Evolutionary conservation across 2,888 invertebrate species (phyloP).

Genomic region (Brachynemurus nebulosus): DNA sequence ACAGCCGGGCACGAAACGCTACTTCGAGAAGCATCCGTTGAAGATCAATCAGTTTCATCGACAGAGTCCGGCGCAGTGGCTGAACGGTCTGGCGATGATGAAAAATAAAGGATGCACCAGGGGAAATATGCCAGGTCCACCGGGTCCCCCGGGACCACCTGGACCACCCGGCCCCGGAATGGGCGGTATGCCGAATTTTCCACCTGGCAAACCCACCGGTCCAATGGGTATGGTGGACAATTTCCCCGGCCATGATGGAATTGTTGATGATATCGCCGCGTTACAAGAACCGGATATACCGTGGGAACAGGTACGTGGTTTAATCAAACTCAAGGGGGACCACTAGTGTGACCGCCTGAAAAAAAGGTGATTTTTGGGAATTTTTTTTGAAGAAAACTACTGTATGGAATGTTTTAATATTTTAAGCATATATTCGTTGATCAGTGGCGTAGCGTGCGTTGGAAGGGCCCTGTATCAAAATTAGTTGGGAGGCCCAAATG

Average conservation of each 20-base stretch:
- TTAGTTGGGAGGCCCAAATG: too few relatives aligned
- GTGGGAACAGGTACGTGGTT: slow-evolving; percentile 33
- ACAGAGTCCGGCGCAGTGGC: slow-evolving; percentile 69
- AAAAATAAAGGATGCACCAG: slow-evolving; percentile 53
- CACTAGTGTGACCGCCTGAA: too few relatives aligned
- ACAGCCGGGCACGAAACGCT: slow-evolving; percentile 88
- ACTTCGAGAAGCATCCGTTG: slow-evolving; percentile 86
- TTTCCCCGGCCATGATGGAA: slow-evolving; percentile 29
- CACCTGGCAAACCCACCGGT: slow-evolving; percentile 35
- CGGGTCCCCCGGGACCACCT: slow-evolving; percentile 29
- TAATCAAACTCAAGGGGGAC: too few relatives aligned
- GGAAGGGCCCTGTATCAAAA: too few relatives aligned
- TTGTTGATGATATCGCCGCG: slow-evolving; percentile 32
- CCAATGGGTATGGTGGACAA: slow-evolving; percentile 33
- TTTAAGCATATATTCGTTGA: too few relatives aligned
- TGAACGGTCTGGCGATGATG: slow-evolving; percentile 62
- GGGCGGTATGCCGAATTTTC: slow-evolving; percentile 33
- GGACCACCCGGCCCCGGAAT: slow-evolving; percentile 27
- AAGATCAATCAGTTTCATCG: slow-evolving; percentile 79
- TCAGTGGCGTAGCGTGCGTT: too few relatives aligned
- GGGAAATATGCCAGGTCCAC: slow-evolving; percentile 27
- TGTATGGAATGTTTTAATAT: too few relatives aligned
- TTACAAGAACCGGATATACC: slow-evolving; percentile 32
- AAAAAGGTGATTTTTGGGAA: too few relatives aligned
- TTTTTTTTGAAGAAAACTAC: too few relatives aligned